A percentile compares a stretch with the other conserved stretches of the same genome.
phyloP scores from a whole-genome alignment of 1,140 invertebrate genomes.

The Drosophila virilis region DNA sequence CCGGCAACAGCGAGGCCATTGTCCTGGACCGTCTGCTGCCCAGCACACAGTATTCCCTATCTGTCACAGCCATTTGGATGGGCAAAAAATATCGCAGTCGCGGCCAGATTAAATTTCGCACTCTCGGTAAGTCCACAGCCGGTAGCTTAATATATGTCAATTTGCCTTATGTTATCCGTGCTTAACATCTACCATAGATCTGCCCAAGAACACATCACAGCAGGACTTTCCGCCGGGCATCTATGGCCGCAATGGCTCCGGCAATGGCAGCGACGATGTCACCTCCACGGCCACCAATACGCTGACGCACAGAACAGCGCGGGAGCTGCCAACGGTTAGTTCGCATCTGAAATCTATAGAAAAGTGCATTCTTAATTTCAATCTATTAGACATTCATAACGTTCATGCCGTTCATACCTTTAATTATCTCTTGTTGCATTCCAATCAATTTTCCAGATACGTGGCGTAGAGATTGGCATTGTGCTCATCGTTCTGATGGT shows the following conservation, averaged over 20 bases:
- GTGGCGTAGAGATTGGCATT: slow-evolving; percentile 94
- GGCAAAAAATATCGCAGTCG: slow-evolving; percentile 92
- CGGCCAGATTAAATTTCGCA: slow-evolving; percentile 92
- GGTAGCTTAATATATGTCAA: not conserved
- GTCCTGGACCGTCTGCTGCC: slow-evolving; percentile 91
- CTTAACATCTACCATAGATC: slow-evolving; percentile 85
- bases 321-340: slow-evolving; percentile 81
- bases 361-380: not conserved
- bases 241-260: slow-evolving; percentile 83
- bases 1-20: slow-evolving; percentile 93
- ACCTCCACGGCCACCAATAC: slow-evolving; percentile 80
- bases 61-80: slow-evolving; percentile 91
- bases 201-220: slow-evolving; percentile 89
- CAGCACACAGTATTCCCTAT: slow-evolving; percentile 94
- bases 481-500: slow-evolving; percentile 93
- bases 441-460: slow-evolving; percentile 85
- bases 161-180: not conserved
- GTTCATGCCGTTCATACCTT: not conserved
- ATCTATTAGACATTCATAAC: not conserved
- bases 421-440: no score
- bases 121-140: slow-evolving; percentile 88
- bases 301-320: slow-evolving; percentile 85
- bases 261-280: slow-evolving; percentile 82
- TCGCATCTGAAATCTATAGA: not conserved
- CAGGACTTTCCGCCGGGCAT: slow-evolving; percentile 85